phyloP scores from a whole-genome alignment of 2,888 invertebrate genomes.

The Schizotus pectinicornis region DNA sequence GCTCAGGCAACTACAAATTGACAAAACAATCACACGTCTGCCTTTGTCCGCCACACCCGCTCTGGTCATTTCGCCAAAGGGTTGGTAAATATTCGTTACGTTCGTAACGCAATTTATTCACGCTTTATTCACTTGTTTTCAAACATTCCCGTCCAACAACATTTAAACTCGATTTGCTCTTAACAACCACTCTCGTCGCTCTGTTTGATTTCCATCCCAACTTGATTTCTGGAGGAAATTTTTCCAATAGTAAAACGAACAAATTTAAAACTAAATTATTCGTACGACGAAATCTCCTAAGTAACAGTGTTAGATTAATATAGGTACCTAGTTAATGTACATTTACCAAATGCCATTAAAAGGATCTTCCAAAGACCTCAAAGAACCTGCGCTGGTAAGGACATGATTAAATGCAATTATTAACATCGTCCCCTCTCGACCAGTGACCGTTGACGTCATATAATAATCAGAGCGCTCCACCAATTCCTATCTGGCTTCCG shows the following conservation, averaged over 20 bases:
- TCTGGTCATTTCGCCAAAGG: constrained; percentile 50
- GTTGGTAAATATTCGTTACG: constrained; percentile 53
- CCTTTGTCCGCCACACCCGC: constrained; percentile 44
- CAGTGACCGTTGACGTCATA: constrained; percentile 25
- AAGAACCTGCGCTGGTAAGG: constrained; percentile 6
- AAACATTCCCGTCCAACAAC: constrained; percentile 29
- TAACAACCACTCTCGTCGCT: no score
- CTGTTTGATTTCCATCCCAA: constrained; percentile 28
- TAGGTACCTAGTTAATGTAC: no score
- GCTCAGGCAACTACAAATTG: constrained; percentile 54
- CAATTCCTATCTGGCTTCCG: constrained; percentile 3
- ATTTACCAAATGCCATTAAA: no score
- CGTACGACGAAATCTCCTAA: no score
- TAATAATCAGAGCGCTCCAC: constrained; percentile 1
- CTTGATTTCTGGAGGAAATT: constrained; percentile 1
- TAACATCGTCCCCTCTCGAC: constrained; percentile 13
- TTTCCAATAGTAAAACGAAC: no score
- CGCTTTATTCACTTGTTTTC: constrained; percentile 40
- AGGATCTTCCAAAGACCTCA: constrained; percentile 1
- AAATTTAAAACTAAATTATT: no score
- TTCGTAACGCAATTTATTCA: constrained; percentile 48
- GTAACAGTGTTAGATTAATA: no score
- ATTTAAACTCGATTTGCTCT: constrained; percentile 23
- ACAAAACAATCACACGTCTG: constrained; percentile 55
- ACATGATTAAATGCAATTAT: constrained; percentile 21